Base-by-base conservation (phyloP, 2,797 vertebrate species). In the Mus minutoides region DNA sequence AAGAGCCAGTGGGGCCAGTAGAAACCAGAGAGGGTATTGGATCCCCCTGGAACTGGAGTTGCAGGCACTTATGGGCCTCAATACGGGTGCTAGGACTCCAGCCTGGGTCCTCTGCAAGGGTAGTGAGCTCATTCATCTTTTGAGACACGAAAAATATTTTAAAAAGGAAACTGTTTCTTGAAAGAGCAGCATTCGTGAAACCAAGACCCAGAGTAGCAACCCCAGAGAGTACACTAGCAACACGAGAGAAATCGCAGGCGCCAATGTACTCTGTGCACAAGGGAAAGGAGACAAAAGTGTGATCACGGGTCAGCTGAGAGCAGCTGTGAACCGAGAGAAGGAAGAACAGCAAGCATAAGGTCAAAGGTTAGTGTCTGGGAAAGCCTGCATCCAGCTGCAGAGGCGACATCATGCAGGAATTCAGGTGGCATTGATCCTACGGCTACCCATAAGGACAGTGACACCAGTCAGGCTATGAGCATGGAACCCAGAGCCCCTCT, bases 231-330 rank as follows among this genome's bases (percentile, higher is more conserved):
- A 11, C 43, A 22, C 62, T 49, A 34, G 31, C 40, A 71, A 71
- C 64, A 19, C 3, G 7, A 80, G 2, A 24, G 40, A 37, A 43
- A 17, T 11, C 0, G 0, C 16, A 21, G 34, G n/a, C 8, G 34
- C 17, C 49, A 16, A 0, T 19, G 62, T 26, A 1, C 34, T 0
- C 21, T 58, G 24, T 1, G 21, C 6, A 3, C 1, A 17, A 34
- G 29, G 78, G n/a, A 21, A 64, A 67, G 56, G 13, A 76, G 49
- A 26, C 43, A 19, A 3, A 3, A 9, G 1, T 2, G 2, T 52
- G 34, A 17, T 22, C 8, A 29, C 2, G 12, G 56, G 4, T 1
- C 49, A 62, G 49, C 71, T n/a, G 77, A 31, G 16, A 52, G 34
- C 26, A 1, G 49, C 12, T 5, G 9, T 29, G 21, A 6, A 52